These are phyloP conservation scores for Sebastolobus altivelis DNA, from an alignment of 2,797 vertebrate species.

Conservation along the genomic window DNA sequence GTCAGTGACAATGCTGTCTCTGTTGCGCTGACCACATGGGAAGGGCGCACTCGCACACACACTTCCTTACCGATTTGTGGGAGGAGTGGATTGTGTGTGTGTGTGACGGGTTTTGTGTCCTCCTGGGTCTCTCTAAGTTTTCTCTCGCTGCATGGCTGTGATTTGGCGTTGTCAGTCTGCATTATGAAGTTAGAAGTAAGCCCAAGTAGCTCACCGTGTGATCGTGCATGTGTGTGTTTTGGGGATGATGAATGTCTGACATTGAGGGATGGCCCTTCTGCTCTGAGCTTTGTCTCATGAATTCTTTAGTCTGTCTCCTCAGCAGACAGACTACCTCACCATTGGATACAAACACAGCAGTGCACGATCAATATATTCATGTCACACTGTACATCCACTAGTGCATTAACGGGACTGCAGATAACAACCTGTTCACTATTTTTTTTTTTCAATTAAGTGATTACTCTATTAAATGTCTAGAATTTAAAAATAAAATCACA, in stretches of 20 bases:
- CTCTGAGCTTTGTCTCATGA: constrained; percentile 70
- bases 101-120: constrained; percentile 45
- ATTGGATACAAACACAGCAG: constrained; percentile 46
- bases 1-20: constrained; percentile 61
- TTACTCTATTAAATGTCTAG: background rate
- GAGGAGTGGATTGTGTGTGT: constrained; percentile 33
- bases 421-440: background rate
- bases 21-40: constrained; percentile 69
- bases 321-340: constrained; percentile 46
- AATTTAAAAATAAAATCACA: background rate
- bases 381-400: constrained; percentile 19
- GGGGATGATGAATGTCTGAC: constrained; percentile 64
- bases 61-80: constrained; percentile 32
- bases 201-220: constrained; percentile 16
- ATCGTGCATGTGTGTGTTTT: constrained; percentile 30
- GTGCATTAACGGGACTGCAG: constrained; percentile 5
- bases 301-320: constrained; percentile 65
- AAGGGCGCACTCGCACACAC: constrained; percentile 27
- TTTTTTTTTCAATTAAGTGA: background rate
- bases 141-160: constrained; percentile 31
- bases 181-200: constrained; percentile 51
- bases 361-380: constrained; percentile 55
- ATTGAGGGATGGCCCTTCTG: constrained; percentile 69
- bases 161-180: constrained; percentile 59
- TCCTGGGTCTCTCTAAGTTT: constrained; percentile 51